A percentile compares a stretch with the other conserved stretches of the same genome.
These are phyloP conservation scores for Macrocentrus cingulum DNA, from an alignment of 1,140 invertebrate species.

Conservation along the genomic window DNA sequence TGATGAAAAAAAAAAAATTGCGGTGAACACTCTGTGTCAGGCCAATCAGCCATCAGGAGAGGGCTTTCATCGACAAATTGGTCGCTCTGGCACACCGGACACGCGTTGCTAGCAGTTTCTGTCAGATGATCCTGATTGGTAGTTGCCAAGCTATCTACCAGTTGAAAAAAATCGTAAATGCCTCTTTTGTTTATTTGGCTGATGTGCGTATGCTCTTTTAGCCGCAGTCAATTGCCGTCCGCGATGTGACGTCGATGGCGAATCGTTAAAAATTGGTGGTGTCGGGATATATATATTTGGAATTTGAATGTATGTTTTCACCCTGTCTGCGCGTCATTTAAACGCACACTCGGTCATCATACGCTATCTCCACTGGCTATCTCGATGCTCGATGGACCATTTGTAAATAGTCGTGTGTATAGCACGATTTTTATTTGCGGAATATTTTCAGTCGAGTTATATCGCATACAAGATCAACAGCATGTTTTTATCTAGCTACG, in stretches of 20 bases:
- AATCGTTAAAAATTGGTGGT: constrained; percentile 35
- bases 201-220: background rate
- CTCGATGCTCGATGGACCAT: background rate
- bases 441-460: constrained; percentile 38
- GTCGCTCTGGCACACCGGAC: constrained; percentile 44
- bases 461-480: constrained; percentile 29
- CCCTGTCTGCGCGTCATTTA: constrained; percentile 1
- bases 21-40: constrained; percentile 47
- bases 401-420: constrained; percentile 27
- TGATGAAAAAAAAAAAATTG: constrained; percentile 41
- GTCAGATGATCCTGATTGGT: constrained; percentile 60
- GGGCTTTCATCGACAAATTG: constrained; percentile 58
- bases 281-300: background rate
- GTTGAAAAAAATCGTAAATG: constrained; percentile 38
- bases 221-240: constrained; percentile 24
- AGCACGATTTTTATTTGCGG: constrained; percentile 45
- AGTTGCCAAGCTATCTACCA: constrained; percentile 54
- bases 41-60: constrained; percentile 57
- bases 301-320: too few species aligned
- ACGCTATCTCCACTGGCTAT: background rate
- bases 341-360: background rate
- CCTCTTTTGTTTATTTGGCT: background rate
- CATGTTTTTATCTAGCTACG: constrained; percentile 30
- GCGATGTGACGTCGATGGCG: constrained; percentile 28
- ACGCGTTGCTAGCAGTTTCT: constrained; percentile 34